Conservation (phyloP, 2,113 vertebrate species). For the Phodopus roborovskii region DNA sequence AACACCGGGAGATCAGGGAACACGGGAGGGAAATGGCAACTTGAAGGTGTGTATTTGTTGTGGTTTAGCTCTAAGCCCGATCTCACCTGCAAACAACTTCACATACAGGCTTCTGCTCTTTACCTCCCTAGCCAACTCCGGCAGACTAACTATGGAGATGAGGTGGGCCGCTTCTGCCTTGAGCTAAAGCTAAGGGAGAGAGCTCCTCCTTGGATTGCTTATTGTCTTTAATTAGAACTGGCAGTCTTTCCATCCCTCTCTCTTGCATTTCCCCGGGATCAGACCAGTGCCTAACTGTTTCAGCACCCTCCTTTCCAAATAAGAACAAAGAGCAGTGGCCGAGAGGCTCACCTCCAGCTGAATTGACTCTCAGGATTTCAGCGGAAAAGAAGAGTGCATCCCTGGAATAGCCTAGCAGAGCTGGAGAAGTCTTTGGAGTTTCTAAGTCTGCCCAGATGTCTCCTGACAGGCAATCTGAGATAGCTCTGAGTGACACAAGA, state of each 20-base stretch:
- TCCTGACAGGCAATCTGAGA: constrained; percentile 25
- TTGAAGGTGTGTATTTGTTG: constrained; percentile 47
- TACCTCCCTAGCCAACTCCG: not conserved
- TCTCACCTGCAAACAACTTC: constrained; percentile 66
- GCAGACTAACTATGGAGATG: constrained; percentile 52
- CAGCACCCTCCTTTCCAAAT: not conserved
- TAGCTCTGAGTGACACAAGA: constrained; percentile 56
- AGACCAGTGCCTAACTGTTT: not conserved
- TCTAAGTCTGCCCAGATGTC: not conserved
- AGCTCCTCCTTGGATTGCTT: constrained; percentile 22
- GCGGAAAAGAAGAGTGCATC: not conserved
- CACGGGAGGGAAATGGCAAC: constrained; percentile 50
- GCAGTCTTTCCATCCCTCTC: not conserved
- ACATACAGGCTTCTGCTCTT: not conserved
- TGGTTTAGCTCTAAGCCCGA: not conserved
- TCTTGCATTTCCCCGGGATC: not conserved
- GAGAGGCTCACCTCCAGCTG: constrained; percentile 59
- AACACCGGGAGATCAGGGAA: not conserved
- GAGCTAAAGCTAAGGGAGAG: constrained; percentile 41
- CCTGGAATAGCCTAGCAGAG: not conserved
- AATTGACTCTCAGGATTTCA: not conserved
- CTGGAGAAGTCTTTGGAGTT: constrained; percentile 35
- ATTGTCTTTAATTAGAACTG: constrained; percentile 55
- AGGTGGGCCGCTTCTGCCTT: constrained; percentile 45
- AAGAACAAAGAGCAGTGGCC: not conserved